Base-by-base conservation (phyloP, 2,888 invertebrate species). In the Drosophila parthenogenetica region DNA sequence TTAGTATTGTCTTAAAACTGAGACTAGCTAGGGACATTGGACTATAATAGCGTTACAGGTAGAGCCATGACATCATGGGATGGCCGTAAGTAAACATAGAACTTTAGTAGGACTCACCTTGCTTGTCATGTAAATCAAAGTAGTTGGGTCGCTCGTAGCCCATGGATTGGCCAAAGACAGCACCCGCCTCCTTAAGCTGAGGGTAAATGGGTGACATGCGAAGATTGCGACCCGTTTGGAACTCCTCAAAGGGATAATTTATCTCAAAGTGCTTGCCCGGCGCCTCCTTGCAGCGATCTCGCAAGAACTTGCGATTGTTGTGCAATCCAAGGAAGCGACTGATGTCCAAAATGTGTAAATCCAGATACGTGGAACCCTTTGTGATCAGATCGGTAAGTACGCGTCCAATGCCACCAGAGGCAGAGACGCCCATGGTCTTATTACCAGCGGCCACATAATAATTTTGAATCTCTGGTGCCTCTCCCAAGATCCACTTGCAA, bases 111-210 rank as follows among this genome's bases (percentile, higher is more conserved):
- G 22, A 71, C 79, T 77, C 74, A 93, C 93, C 93, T 58, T 91
- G 88, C 61, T 92, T 92, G 57, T 93, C 92, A 13, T 93, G 91
- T 25, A 93, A 92, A 83, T 97, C 96, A 90, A 98, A 99, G 95
- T 97, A 99, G 37, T 96, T 95, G 0, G 99, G 98, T 71, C 99
- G 93, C 92, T 99, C 99, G 91, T 99, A 99, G 0, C 99, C 99
- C 98, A 99, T 99, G 29, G 97, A 97, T 92, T 99, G 98, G 0
- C 98, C 98, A 91, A 99, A 99, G 5, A 98, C 96, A 0, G 98
- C 99, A 0, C 98, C 98, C 10, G 96, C 96, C 90, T 97, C 97
- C 74, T 96, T 94, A 14, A 99, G 93, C 66, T 97, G 96, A 0
- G 98, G 97, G 93, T 98, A 98, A 73, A 99, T 97, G 0, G 99